phyloP scores from a whole-genome alignment of 2,113 vertebrate genomes.

The Salminus brasiliensis region DNA sequence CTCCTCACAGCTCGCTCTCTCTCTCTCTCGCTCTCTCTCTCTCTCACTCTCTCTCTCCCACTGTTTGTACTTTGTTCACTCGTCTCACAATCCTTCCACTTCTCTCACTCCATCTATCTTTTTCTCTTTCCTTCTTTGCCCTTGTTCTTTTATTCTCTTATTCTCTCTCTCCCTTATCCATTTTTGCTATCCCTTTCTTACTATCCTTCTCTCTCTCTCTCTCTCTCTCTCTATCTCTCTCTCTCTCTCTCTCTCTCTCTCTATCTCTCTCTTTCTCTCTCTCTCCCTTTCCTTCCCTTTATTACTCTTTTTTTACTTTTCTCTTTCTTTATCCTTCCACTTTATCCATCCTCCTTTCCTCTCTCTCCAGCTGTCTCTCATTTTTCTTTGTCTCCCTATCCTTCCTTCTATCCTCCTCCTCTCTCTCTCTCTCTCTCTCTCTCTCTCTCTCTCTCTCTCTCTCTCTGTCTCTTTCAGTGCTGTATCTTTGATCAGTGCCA shows the following conservation, averaged over 20 bases:
- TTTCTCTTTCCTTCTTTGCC: background rate
- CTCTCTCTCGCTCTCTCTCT: background rate
- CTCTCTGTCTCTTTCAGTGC: background rate
- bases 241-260: background rate
- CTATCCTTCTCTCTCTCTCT: background rate
- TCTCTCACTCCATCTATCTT: background rate
- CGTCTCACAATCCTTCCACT: background rate
- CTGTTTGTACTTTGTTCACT: too few species aligned
- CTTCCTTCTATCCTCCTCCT: background rate
- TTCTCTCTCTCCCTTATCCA: too few species aligned
- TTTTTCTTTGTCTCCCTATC: background rate
- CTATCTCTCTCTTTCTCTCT: background rate
- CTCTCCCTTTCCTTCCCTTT: background rate
- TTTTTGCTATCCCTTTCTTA: too few species aligned
- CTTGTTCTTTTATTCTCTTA: background rate
- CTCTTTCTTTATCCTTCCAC: background rate
- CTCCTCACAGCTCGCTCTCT: too few species aligned
- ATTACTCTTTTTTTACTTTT: background rate
- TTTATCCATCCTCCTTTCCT: background rate
- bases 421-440: background rate
- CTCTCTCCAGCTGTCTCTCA: background rate
- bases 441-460: constrained; percentile 1
- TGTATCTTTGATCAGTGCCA: constrained; percentile 1
- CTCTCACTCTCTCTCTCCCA: background rate
- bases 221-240: background rate